Conservation (phyloP, 2,113 vertebrate species). For the Festucalex cinctus region DNA sequence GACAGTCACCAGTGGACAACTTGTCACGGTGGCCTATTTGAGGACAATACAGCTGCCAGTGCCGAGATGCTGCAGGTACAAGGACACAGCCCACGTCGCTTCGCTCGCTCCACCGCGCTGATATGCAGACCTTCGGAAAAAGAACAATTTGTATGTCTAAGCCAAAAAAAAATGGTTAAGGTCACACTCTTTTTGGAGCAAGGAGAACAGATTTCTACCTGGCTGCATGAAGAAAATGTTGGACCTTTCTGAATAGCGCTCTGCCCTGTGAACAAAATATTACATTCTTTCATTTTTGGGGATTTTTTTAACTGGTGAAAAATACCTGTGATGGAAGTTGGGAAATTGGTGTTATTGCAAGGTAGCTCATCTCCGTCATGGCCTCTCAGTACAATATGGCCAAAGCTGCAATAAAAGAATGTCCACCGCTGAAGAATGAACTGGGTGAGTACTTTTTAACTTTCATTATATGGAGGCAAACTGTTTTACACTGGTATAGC, state of each 20-base stretch:
- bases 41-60: slow-evolving; percentile 35
- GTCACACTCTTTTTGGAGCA: not conserved
- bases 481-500: not conserved
- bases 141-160: not conserved
- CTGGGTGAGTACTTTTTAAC: not conserved
- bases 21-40: slow-evolving; percentile 61
- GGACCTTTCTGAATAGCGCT: not conserved
- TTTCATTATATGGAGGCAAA: not conserved
- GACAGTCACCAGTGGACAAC: slow-evolving; percentile 55
- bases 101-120: not conserved
- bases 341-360: not conserved
- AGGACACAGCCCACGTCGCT: slow-evolving; percentile 11
- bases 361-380: not conserved
- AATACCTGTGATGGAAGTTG: not conserved
- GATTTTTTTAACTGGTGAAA: not conserved
- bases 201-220: not conserved
- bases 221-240: not conserved
- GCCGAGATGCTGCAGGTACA: slow-evolving; percentile 36
- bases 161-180: not conserved
- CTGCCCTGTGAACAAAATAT: not conserved
- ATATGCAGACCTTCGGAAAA: not conserved
- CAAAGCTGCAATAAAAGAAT: not conserved
- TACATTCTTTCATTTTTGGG: not conserved
- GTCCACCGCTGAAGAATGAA: not conserved
- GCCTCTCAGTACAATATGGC: not conserved